These are phyloP conservation scores for Calonectris borealis DNA, from an alignment of 2,113 vertebrate genomes.

Conservation along the genomic window DNA sequence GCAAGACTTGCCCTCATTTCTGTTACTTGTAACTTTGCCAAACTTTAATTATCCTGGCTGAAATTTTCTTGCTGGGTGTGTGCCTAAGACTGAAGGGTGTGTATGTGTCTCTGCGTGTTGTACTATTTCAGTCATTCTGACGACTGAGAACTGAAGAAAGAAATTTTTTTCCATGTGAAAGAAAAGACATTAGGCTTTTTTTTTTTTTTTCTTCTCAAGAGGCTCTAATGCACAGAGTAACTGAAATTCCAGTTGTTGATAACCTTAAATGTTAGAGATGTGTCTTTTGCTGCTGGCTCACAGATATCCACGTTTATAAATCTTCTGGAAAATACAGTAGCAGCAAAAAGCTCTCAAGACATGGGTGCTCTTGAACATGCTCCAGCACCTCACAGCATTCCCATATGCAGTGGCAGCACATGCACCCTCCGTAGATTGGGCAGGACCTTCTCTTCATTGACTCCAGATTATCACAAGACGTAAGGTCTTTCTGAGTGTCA, in stretches of 20 bases:
- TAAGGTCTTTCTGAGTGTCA: not conserved
- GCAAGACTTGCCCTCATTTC: conserved; percentile 19
- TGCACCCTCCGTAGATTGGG: not conserved
- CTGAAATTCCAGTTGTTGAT: not conserved
- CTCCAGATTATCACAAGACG: not conserved
- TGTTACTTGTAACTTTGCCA: conserved; percentile 17
- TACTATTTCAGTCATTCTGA: not conserved
- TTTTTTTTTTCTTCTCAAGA: not conserved
- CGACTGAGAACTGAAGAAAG: not conserved
- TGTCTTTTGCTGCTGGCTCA: not conserved
- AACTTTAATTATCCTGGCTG: conserved; percentile 22
- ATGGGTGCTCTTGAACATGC: not conserved
- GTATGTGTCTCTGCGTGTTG: not conserved
- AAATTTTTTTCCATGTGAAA: not conserved
- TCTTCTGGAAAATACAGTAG: not conserved
- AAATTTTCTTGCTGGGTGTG: not conserved
- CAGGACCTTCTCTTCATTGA: not conserved
- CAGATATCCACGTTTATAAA: not conserved
- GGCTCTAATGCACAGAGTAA: not conserved
- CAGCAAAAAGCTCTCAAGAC: not conserved
- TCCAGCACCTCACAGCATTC: not conserved
- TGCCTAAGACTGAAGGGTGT: conserved; percentile 12
- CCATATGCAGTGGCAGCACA: not conserved
- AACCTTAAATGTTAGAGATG: not conserved
- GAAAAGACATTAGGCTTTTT: not conserved